Evolutionary conservation across 2,888 invertebrate genomes (phyloP), one percentile per base, ranked within the genome.

Genomic region (Elmis aenea): DNA sequence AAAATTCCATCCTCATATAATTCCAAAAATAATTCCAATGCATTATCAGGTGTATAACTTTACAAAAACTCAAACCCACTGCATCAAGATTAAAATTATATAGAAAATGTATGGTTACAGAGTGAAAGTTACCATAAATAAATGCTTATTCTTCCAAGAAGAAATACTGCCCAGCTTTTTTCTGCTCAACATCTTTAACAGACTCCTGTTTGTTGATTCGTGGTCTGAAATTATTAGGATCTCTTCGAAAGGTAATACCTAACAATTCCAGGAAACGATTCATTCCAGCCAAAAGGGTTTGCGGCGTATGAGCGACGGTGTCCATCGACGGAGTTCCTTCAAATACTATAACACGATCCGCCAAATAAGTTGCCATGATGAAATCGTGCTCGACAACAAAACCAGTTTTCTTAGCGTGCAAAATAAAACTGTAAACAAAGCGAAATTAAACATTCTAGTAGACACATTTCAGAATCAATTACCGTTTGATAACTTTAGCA

Each of bases 381-480:
- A 99, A 99, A 74, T 99, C 97, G 83, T 99, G 99, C 81, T 99
- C 99, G 1, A 99, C 99, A 9, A 99, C 88, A 67, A 99, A 99
- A 6, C 97, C 99, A 4, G 99, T 99, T 68, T 97, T 94, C 74
- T 99, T 99, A 0, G 99, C 95, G 61, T 99, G 99, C 24, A 99
- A 76, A 65, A 99, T 96, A 66, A 96, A 99, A 58, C 83, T 83
- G 66, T 13, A 66, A 62, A 39, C 33, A 26, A n/a, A n/a, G n/a
- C n/a, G n/a, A n/a, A n/a, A 18, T 18, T 18, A 18, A 18, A 41
- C 18, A 14, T 21, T 21, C 10, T 11, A 18, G 13, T 22, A 14
- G 12, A 14, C 5, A 6, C 18, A 21, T 29, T 21, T 16, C 8
- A 5, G 6, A 13, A 13, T 3, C 2, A 4, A 11, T 49, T 58